Evolutionary conservation across 2,113 vertebrate genomes (phyloP).

Genomic region (Cryptotis parvus): DNA sequence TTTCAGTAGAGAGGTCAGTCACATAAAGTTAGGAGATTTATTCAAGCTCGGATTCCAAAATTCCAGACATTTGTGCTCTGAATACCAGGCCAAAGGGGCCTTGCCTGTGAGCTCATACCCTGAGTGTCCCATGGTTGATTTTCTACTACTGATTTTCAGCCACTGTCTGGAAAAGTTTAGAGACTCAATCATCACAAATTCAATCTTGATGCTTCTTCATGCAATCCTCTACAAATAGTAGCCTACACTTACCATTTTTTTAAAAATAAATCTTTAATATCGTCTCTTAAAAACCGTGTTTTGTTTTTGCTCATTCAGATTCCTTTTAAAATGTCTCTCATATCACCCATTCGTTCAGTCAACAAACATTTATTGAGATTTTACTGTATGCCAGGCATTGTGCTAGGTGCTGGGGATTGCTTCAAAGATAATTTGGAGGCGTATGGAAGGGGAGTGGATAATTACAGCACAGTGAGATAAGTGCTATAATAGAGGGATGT

Average conservation of each 20-base stretch:
- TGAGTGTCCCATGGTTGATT: neutral
- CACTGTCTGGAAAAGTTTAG: neutral
- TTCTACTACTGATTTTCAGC: neutral
- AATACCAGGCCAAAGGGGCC: neutral
- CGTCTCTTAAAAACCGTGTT: slow-evolving; percentile 53
- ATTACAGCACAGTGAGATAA: slow-evolving; percentile 83
- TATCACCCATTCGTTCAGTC: slow-evolving; percentile 68
- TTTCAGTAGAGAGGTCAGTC: neutral
- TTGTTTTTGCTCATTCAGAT: slow-evolving; percentile 55
- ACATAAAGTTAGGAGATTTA: neutral
- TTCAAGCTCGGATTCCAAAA: neutral
- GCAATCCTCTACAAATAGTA: neutral
- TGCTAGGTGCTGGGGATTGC: slow-evolving; percentile 78
- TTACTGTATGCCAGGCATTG: slow-evolving; percentile 81
- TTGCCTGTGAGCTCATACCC: accelerated
- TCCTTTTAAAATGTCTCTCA: slow-evolving; percentile 57
- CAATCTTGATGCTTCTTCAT: neutral
- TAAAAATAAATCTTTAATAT: slow-evolving; percentile 24
- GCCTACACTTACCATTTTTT: slow-evolving; percentile 21
- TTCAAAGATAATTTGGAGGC: slow-evolving; percentile 83
- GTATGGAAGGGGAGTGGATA: slow-evolving; percentile 77
- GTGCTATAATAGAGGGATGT: slow-evolving; percentile 79
- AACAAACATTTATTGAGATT: slow-evolving; percentile 79
- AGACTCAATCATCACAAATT: neutral
- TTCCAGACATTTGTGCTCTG: neutral